Base-by-base conservation (phyloP, 1,140 invertebrate genomes). In the Mesaphorura yosii region DNA sequence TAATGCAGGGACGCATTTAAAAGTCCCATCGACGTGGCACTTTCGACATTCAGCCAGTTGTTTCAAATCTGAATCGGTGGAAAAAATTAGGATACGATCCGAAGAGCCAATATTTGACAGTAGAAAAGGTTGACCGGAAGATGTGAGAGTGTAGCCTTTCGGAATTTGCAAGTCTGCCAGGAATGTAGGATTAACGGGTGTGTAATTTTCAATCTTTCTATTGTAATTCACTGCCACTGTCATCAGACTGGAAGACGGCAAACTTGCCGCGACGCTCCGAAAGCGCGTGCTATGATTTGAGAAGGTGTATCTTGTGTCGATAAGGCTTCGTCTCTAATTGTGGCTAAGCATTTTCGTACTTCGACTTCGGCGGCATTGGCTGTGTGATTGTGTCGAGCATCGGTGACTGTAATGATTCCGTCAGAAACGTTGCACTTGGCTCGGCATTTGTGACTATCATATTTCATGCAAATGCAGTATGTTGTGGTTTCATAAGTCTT, bases 1-100 rank as follows among this genome's bases (percentile, higher is more conserved):
- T 52, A 15, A 19, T 4, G 7, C 10, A 52, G 38, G 6, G 17
- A 6, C 20, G n/a, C 28, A 28, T 28, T 44, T 52, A 29, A 52
- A 52, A 3, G 50, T 52, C 15, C 50, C 50, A 26, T 52, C 50
- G 7, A 25, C 15, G 31, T 52, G 31, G 39, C 50, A 52, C 10
- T 52, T 14, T 2, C 10, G 20, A 52, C 17, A 38, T 44, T 10
- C 6, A 17, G 12, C 2, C 2, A 52, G 22, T 17, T 29, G 27
- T 15, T 44, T 19, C 14, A 52, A 20, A 44, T 44, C 34, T n/a
- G 15, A 14, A 19, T 17, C 7, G 3, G 50, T 52, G 5, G 38
- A 7, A 44, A 52, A 52, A 3, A 52, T 12, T 4, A 52, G 25
- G 28, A 52, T 44, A 2, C 50, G 50, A 41, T 25, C n/a, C 6